Evolutionary conservation across 2,797 vertebrate species (phyloP), one percentile per base, ranked within the genome.

Genomic region (Xyrichtys novacula): DNA sequence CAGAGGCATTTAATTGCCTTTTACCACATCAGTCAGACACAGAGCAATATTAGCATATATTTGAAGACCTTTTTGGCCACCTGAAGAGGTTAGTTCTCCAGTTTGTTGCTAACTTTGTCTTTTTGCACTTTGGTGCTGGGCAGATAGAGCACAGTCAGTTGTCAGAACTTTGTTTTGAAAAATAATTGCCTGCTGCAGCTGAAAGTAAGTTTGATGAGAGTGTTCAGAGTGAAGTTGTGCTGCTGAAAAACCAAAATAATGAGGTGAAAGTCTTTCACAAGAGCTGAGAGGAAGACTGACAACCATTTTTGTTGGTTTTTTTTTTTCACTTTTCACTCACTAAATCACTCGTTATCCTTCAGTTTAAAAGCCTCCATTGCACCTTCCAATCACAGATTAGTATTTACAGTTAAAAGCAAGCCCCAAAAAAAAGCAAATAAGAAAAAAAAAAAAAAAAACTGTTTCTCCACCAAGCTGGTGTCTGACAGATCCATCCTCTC

Each of bases 171-270:
- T 14, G 23, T 36, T 26, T 31, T 14, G 16, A 12, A 36, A 47
- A 60, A 47, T 47, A 47, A 19, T 19, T 47, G 43, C 7, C 56
- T 44, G 40, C 50, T 17, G 50, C 19, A 34, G 31, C 50, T 53
- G 12, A 9, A 43, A 57, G 16, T 40, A 29, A 11, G n/a, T 31
- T 23, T 59, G 28, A 46, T 59, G 29, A 59, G 15, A 31, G 26
- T 5, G n/a, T 49, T 42, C 14, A 4, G 8, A 28, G 39, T 32
- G 31, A 50, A 50, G 19, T 15, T 34, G 11, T 20, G 19, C 44
- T 20, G 29, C 49, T 22, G 29, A 28, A 34, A 23, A 36, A 46
- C 15, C n/a, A 39, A 39, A 50, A 36, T 40, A 17, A 46, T 28
- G 17, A 61, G 23, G 7, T 49, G n/a, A 49, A 23, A 23, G 8